Evolutionary conservation across 2,113 vertebrate species (phyloP).

Genomic region (Theristicus caerulescens): DNA sequence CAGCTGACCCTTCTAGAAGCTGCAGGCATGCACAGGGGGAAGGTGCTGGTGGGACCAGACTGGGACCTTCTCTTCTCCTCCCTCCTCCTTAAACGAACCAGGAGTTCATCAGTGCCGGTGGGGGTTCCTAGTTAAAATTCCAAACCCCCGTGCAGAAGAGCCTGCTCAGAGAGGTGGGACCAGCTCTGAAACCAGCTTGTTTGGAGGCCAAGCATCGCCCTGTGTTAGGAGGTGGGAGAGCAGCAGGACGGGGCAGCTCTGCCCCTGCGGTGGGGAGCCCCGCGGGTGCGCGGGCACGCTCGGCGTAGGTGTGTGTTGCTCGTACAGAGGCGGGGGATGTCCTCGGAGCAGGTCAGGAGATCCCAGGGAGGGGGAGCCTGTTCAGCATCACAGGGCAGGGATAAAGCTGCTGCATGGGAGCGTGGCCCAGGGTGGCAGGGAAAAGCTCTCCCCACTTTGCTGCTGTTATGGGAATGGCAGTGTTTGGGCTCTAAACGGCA

Average conservation of each 20-base stretch:
- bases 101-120: not conserved
- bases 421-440: not conserved
- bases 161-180: not conserved
- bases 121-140: not conserved
- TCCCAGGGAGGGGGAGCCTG: not conserved
- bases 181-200: not conserved
- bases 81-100: not conserved
- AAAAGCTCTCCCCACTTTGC: rapidly evolving
- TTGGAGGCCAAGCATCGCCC: not conserved
- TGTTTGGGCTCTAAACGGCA: not conserved
- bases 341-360: not conserved
- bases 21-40: rapidly evolving
- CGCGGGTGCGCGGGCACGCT: rapidly evolving
- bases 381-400: no score
- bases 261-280: not conserved
- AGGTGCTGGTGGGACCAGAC: not conserved
- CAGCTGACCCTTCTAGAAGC: not conserved
- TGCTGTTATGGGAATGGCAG: not conserved
- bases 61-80: not conserved
- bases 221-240: not conserved
- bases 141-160: not conserved
- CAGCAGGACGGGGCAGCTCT: not conserved
- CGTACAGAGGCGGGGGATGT: not conserved
- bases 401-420: not conserved
- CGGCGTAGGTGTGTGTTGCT: not conserved